Base-by-base conservation (phyloP, 2,113 vertebrate species). In the Pomatorhinus ruficollis region DNA sequence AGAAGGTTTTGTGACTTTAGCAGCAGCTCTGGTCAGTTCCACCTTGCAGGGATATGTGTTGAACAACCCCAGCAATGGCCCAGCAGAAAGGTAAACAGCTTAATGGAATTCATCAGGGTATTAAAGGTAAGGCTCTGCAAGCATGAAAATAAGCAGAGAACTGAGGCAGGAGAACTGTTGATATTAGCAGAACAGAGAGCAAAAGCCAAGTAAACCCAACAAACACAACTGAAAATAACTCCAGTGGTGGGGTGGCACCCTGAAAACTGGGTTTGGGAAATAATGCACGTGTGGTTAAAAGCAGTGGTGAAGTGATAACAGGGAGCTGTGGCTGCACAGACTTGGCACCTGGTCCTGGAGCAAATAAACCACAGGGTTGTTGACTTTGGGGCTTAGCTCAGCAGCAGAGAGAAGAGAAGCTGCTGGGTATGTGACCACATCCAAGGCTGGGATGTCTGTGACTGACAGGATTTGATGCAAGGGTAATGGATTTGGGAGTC, bases 351-450 rank as follows among this genome's bases (percentile, higher is more conserved):
- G 22, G 13, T 56, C 15, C 10, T 18, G 30, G 6, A 69, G 60
- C 64, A 86, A 37, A 66, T 49, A n/a, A 40, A 50, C 22, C n/a
- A 25, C 21, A 1, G 4, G 5, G 11, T 0, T 81, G 76, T 80
- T 90, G 83, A 37, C 54, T 74, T 8, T 47, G 72, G 45, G 68
- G 83, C 80, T 88, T 49, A 93, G 49, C 69, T 83, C 16, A 27
- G 64, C 25, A 59, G 79, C 71, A 74, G 23, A 47, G 71, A 5
- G 76, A 57, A 47, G 56, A 84, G 71, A 63, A 90, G 64, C 71
- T 42, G n/a, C n/a, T 27, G 5, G 0, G 23, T 24, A 0, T n/a
- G 27, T 35, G 39, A 1, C 17, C 11, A 2, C 49, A n/a, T 54
- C 65, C 4, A 11, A 12, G 37, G 42, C 64, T 45, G 42, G 50